Evolutionary conservation across 2,113 vertebrate species (phyloP), one percentile per base, ranked within the genome.

Genomic region (Syrrhaptes paradoxus): DNA sequence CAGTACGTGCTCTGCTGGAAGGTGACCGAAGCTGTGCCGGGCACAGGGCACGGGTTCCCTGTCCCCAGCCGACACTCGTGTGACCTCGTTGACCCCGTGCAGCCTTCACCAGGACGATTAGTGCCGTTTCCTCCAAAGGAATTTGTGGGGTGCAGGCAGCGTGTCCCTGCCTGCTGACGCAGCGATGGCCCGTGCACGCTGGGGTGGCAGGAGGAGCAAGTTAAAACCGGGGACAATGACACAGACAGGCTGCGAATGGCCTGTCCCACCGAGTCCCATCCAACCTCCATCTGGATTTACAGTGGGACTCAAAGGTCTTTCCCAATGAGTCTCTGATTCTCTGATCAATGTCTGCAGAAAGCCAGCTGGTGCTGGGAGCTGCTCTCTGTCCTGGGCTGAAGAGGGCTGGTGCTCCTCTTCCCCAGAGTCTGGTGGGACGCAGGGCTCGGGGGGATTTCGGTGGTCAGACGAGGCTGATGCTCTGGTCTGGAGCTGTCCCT

Each of bases 191-290:
- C 17, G 73, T 41, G 70, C 15, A 0, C n/a, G 51, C 36, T 85
- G 68, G 34, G 57, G 6, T 57, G 54, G 43, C 61, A 68, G 80
- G 34, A 7, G 52, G 38, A 85, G 48, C 15, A 46, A 45, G 51
- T 61, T 63, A 38, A 66, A 94, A 36, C 24, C 55, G 41, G 62
- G 48, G 29, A 52, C 14, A 79, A 46, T 22, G 57, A 48, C 49
- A 85, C 34, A 76, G 66, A 16, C 41, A 46, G 36, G 65, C 19
- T 71, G 36, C 54, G 73, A 76, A 62, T 52, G 46, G 55, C 46
- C 59, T 1, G 0, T 17, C 13, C 17, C 51, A 17, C 0, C 0
- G 74, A 87, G 55, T 54, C 32, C 51, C n/a, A 20, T 41, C 43
- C 58, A 21, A 73, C 45, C 36, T 29, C 16, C 2, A 1, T 67